Base-by-base conservation (phyloP, 2,113 vertebrate species). In the Thinocorus orbignyianus region DNA sequence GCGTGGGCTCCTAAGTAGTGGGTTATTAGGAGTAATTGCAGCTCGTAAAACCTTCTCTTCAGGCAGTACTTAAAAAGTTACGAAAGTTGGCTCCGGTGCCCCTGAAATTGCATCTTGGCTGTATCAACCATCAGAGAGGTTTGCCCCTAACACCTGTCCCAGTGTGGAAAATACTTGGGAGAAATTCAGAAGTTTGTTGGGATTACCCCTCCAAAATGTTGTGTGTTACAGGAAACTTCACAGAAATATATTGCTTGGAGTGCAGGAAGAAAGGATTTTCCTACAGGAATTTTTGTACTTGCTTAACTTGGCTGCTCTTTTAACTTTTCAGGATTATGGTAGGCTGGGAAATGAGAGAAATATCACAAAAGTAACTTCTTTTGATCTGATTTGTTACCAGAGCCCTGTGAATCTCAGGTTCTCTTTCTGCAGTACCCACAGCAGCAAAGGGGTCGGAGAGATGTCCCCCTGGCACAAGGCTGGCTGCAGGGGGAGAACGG, bases 21-120 rank as follows among this genome's bases (percentile, higher is more conserved):
- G 1, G 2, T 81, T 41, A 41, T 91, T 91, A 91, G 54, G 11
- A 57, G 49, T 91, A 95, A 96, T 93, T 94, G 65, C 81, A 37
- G 84, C 0, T 0, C 11, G 31, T 81, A 44, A 57, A 51, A 71
- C 73, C 68, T 25, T 69, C 93, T 96, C 93, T 92, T 23, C 4
- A 92, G 94, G 96, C 91, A 22, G 26, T 8, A 4, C 37, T 48
- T 11, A 44, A 17, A 7, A 4, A 51, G 66, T 46, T 35, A 23
- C 7, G 30, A 49, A 39, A 89, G 64, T 7, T 74, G 31, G 48
- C 86, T 71, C 26, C 10, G 2, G 31, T 11, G 44, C 17, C 9
- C 52, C 80, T 42, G n/a, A n/a, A 73, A 13, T 35, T 46, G 49
- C 39, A 5, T 11, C 39, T 55, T 90, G 16, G 0, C 64, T 46